Conservation (phyloP, 2,797 vertebrate species). For the Peromyscus eremicus region DNA sequence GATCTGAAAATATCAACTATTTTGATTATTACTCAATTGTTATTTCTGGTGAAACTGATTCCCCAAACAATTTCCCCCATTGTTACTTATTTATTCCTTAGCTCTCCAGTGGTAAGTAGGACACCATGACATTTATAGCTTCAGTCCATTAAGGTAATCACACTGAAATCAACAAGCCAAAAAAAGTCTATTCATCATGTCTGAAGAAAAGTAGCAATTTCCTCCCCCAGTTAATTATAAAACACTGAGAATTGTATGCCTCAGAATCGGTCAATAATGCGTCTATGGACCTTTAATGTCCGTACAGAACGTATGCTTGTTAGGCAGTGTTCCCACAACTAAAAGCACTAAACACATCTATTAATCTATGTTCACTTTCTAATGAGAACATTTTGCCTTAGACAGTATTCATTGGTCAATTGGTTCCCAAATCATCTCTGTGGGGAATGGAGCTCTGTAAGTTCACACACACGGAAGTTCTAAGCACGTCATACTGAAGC, state of each 20-base stretch:
- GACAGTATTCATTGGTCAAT: constrained; percentile 60
- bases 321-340: constrained; percentile 31
- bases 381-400: constrained; percentile 59
- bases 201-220: constrained; percentile 64
- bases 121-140: constrained; percentile 62
- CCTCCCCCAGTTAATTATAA: constrained; percentile 64
- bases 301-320: neutral
- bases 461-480: neutral
- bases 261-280: constrained; percentile 56
- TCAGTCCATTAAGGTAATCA: constrained; percentile 67
- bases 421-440: constrained; percentile 20
- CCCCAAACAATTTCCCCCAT: neutral
- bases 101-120: constrained; percentile 34
- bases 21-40: constrained; percentile 61
- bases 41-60: constrained; percentile 64
- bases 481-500: constrained; percentile 37
- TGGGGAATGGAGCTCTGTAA: neutral
- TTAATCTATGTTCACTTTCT: constrained; percentile 54
- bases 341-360: neutral
- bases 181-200: constrained; percentile 66
- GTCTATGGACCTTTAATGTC: constrained; percentile 24
- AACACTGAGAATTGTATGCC: constrained; percentile 58
- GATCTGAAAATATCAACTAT: constrained; percentile 56
- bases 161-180: constrained; percentile 64
- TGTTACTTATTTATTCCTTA: constrained; percentile 64